Base-by-base conservation (phyloP, 2,113 vertebrate genomes). In the Tupaia tana region DNA sequence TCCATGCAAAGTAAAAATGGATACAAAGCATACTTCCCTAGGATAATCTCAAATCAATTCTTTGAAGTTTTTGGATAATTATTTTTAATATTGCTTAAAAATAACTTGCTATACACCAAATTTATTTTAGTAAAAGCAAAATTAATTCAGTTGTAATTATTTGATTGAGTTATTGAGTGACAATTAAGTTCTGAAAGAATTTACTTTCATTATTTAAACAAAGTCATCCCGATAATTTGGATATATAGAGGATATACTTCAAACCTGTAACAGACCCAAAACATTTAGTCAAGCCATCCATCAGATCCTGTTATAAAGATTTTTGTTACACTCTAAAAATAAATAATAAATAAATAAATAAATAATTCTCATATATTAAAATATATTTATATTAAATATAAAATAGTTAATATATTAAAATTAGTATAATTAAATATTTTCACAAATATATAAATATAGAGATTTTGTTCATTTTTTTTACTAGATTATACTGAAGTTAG, bases 71-170 rank as follows among this genome's bases (percentile, higher is more conserved):
- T 95, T 54, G 27, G 4, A 89, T 91, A 19, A 54, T 94, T 0
- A 5, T 74, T 70, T 78, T 73, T 86, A 27, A 95, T 14, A 85
- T 95, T 69, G 19, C 20, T 85, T 56, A 77, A 29, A 98, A 97
- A 71, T 89, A 59, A 20, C 58, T 84, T 75, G 71, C 15, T 79
- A 27, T 79, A 73, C 70, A 92, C 61, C 15, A 2, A 0, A 96
- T 95, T 82, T 13, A 54, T 77, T 91, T 77, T 0, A 73, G 11
- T 77, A 66, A 0, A 58, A 43, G 1, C 0, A 91, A 91, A 84
- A 79, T 67, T 58, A 67, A 74, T n/a, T 84, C 43, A 66, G 52
- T 80, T 79, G 27, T 24, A 82, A 24, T 66, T 16, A 6, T 5
- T 82, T 61, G 73, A 54, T 24, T 77, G 34, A 29, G 7, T 75